These are phyloP conservation scores for Drosophila affinis DNA, from an alignment of 2,888 invertebrate genomes.

Conservation along the genomic window DNA sequence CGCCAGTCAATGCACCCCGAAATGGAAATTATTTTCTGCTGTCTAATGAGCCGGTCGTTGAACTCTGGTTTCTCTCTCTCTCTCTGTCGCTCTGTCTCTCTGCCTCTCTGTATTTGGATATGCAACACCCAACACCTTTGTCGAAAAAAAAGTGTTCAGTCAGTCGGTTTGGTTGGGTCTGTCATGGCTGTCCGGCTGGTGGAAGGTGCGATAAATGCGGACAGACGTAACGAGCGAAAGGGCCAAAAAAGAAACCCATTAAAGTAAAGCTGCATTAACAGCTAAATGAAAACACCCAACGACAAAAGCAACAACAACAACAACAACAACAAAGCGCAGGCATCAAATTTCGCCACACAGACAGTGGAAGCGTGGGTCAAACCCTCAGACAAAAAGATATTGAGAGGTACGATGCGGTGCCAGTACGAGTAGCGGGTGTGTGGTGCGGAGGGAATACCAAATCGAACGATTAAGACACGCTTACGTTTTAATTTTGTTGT, in stretches of 20 bases:
- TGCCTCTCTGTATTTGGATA: constrained; percentile 27
- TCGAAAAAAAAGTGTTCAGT: constrained; percentile 50
- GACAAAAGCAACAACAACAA: constrained; percentile 27
- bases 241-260: constrained; percentile 60
- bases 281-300: constrained; percentile 54
- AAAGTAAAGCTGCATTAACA: constrained; percentile 72
- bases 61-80: constrained; percentile 16
- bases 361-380: constrained; percentile 3
- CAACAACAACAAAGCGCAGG: constrained; percentile 52
- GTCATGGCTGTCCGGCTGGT: constrained; percentile 12
- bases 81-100: not conserved
- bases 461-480: constrained; percentile 63
- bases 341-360: constrained; percentile 62
- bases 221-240: constrained; percentile 46
- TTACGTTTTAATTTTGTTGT: constrained; percentile 51
- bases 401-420: no score
- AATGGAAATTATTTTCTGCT: constrained; percentile 42
- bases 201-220: constrained; percentile 59
- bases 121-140: constrained; percentile 54
- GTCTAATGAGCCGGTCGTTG: constrained; percentile 40
- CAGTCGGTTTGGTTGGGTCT: constrained; percentile 26
- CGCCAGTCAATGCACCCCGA: constrained; percentile 41
- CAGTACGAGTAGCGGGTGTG: not conserved
- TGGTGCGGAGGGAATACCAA: constrained; percentile 47
- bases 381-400: not conserved